Evolutionary conservation across 2,113 vertebrate species (phyloP).

Genomic region (Artemisiospiza belli): DNA sequence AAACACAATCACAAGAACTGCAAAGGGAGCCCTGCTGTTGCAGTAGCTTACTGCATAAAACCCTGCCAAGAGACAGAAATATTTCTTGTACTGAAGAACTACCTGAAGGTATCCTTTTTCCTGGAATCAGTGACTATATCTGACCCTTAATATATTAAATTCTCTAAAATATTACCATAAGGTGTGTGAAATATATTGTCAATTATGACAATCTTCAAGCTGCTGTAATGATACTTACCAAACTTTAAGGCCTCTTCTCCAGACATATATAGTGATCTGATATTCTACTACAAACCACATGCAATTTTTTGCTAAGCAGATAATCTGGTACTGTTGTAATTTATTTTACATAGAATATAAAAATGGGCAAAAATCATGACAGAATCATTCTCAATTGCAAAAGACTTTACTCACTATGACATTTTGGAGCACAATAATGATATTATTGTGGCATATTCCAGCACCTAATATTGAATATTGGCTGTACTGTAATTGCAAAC

Average conservation of each 20-base stretch:
- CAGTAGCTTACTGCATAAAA: background rate
- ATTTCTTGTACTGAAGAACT: background rate
- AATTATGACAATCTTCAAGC: background rate
- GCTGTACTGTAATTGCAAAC: background rate
- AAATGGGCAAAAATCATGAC: background rate
- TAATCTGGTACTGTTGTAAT: background rate
- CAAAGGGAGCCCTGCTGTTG: background rate
- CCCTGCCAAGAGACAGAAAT: background rate
- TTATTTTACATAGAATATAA: background rate
- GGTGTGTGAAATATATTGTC: background rate
- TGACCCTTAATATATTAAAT: background rate
- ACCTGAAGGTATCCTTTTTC: background rate
- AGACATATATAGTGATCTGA: background rate
- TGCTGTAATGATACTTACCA: background rate
- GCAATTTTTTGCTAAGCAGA: background rate
- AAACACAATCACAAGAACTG: background rate
- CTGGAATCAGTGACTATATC: background rate
- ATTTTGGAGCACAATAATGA: background rate
- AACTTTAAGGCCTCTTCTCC: background rate
- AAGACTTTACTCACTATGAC: background rate
- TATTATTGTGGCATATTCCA: background rate
- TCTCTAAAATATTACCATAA: background rate
- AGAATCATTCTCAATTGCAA: background rate
- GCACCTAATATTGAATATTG: background rate
- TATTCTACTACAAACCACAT: background rate